Evolutionary conservation across 1,140 invertebrate species (phyloP).

Genomic region (Oppia nitens): DNA sequence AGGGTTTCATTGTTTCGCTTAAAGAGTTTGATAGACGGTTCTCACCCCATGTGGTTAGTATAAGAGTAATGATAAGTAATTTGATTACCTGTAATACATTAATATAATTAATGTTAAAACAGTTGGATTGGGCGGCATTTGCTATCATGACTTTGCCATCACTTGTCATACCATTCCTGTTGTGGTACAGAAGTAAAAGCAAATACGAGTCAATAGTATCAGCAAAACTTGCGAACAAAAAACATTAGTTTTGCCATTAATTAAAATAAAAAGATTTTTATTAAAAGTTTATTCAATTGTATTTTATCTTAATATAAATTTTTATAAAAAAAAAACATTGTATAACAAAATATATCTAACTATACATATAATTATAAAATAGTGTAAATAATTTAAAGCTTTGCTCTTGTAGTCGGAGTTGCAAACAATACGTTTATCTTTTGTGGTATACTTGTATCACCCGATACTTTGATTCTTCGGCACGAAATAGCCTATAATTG

Average conservation of each 20-base stretch:
- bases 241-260: background rate
- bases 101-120: slow-evolving; percentile 26
- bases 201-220: slow-evolving; percentile 66
- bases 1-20: slow-evolving; percentile 84
- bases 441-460: slow-evolving; percentile 4
- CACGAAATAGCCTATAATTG: background rate
- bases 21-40: slow-evolving; percentile 95
- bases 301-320: background rate
- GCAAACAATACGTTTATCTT: slow-evolving; percentile 6
- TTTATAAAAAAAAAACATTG: background rate
- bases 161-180: slow-evolving; percentile 73
- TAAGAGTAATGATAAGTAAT: slow-evolving; percentile 2
- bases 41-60: slow-evolving; percentile 75
- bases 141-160: slow-evolving; percentile 89
- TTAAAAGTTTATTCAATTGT: too few species aligned
- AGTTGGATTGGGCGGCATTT: slow-evolving; percentile 89
- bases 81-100: slow-evolving; percentile 4
- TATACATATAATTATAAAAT: background rate
- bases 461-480: background rate
- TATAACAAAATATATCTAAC: too few species aligned
- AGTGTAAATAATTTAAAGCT: background rate
- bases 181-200: slow-evolving; percentile 86
- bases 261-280: background rate
- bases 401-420: slow-evolving; percentile 10
- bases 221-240: slow-evolving; percentile 35